Evolutionary conservation across 2,797 vertebrate genomes (phyloP), one percentile per base, ranked within the genome.

Genomic region (Borostomias antarcticus): DNA sequence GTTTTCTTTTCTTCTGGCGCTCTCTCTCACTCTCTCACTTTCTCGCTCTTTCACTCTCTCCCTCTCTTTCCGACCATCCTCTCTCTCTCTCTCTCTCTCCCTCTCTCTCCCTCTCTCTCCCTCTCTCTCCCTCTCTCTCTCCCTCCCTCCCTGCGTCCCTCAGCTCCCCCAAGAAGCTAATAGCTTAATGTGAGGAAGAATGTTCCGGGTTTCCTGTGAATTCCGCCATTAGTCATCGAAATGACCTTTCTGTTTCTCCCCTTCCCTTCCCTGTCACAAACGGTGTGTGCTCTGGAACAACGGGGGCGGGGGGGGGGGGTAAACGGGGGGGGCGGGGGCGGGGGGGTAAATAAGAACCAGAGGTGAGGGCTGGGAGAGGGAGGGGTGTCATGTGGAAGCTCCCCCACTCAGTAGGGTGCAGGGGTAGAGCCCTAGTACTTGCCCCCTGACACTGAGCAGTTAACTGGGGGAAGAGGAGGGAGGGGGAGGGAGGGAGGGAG

Each of bases 131-230:
- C 51, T 33, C 23, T 30, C 45, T 53, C 47, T 30, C 23, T 37
- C 35, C 28, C 60, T 45, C 65, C 21, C 4, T 26, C 52, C 30
- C 64, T 89, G 57, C 19, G 57, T 67, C 89, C 91, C 91, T 90
- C 63, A 56, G 74, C 84, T 81, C 81, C 80, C 84, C 77, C 75
- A 81, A 86, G 93, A 93, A 94, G 93, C 86, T 95, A 95, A 97
- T 95, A 93, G 94, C 95, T 96, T 97, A 94, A 96, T 96, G 95
- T 95, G 94, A 95, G 91, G 90, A 95, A 95, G 95, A 97, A 96
- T 95, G 94, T 93, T 95, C 91, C 89, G 94, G 93, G 96, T 95
- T 96, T 96, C 94, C 94, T 95, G 94, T 94, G 92, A 96, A 95
- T 94, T 94, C 92, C 92, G 90, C 93, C 93, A 95, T 96, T 94